A percentile compares a stretch with the other conserved stretches of the same genome.
These are phyloP conservation scores for Tympanuchus pallidicinctus DNA, from an alignment of 2,113 vertebrate genomes.

Conservation along the genomic window DNA sequence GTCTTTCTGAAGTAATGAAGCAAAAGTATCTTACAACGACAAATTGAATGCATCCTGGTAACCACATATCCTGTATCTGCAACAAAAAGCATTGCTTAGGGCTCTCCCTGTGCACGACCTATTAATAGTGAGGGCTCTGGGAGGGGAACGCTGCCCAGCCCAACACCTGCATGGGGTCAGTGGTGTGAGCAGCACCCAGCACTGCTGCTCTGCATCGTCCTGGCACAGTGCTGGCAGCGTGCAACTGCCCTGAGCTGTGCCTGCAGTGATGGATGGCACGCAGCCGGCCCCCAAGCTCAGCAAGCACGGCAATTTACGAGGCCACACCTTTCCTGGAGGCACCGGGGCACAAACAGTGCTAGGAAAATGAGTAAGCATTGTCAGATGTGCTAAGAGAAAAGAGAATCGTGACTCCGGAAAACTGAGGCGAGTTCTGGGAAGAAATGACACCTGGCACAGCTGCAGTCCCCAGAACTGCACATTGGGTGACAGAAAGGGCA, in stretches of 20 bases:
- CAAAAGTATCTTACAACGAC: background rate
- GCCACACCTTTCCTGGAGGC: background rate
- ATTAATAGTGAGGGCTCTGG: background rate
- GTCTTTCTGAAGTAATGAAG: constrained; percentile 34
- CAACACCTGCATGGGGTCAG: background rate
- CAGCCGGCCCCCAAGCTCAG: background rate
- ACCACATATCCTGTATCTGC: background rate
- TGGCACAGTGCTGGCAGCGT: background rate
- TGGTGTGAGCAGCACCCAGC: no score
- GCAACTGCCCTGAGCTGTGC: background rate
- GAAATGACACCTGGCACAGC: no score
- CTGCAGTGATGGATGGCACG: background rate
- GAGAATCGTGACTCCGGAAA: background rate
- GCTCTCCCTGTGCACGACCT: background rate
- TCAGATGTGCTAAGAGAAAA: background rate
- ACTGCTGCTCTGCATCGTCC: background rate
- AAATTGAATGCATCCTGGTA: background rate
- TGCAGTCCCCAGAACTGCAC: background rate
- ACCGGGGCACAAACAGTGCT: background rate
- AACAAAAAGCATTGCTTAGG: background rate
- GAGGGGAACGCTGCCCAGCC: background rate
- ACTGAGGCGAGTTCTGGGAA: background rate
- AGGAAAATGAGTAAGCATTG: background rate
- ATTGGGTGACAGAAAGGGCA: background rate
- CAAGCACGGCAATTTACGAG: background rate